Evolutionary conservation across 2,113 vertebrate species (phyloP).

Genomic region (Pseudonaja textilis): DNA sequence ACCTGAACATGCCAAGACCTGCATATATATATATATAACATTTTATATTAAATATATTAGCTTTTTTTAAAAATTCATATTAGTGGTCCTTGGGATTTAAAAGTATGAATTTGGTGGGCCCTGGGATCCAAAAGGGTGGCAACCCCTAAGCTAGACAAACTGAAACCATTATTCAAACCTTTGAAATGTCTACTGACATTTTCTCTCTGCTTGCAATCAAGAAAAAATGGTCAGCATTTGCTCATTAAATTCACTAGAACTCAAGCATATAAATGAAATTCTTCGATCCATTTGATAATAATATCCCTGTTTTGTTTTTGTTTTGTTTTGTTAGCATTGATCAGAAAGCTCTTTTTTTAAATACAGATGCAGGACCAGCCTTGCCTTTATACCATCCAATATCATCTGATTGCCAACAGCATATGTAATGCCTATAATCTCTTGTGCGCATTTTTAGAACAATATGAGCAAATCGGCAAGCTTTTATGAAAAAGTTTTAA

Average conservation of each 20-base stretch:
- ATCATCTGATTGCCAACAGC: neutral
- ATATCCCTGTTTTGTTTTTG: slow-evolving; percentile 26
- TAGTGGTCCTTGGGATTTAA: too few relatives aligned
- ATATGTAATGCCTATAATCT: neutral
- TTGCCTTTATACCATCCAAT: neutral
- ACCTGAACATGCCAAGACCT: too few relatives aligned
- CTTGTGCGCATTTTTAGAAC: neutral
- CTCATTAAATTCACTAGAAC: slow-evolving; percentile 21
- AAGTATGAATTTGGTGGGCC: too few relatives aligned
- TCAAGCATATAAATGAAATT: slow-evolving; percentile 41
- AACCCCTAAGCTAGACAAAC: slow-evolving; percentile 12
- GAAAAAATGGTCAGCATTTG: slow-evolving; percentile 28
- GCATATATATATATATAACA: too few relatives aligned
- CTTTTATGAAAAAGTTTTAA: neutral
- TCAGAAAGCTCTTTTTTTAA: neutral
- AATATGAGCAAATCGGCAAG: neutral
- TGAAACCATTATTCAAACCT: slow-evolving; percentile 13
- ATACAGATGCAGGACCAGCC: neutral
- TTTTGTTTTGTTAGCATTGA: neutral
- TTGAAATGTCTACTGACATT: slow-evolving; percentile 40
- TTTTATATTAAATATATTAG: too few relatives aligned
- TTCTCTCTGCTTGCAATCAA: slow-evolving; percentile 20
- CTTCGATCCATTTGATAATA: slow-evolving; percentile 32
- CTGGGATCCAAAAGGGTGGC: too few relatives aligned
- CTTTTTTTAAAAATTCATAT: too few relatives aligned